These are phyloP conservation scores for Sclerodermus sp. DNA, from an alignment of 2,888 invertebrate genomes.

Conservation along the genomic window DNA sequence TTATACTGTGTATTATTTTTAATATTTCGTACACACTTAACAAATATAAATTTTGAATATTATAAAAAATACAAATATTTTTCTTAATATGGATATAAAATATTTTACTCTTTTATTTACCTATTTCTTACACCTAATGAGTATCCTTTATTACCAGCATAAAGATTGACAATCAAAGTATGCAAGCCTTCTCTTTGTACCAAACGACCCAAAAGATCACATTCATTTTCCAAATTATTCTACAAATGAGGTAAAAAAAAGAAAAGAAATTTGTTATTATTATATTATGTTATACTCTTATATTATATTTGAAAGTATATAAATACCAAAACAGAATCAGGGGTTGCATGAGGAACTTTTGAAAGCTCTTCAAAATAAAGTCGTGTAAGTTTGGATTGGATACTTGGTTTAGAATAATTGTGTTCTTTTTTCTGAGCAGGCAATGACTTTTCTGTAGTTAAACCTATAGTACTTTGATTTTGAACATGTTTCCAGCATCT, in stretches of 20 bases:
- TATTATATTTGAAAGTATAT: not conserved
- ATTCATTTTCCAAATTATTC: slow-evolving; percentile 56
- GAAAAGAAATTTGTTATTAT: slow-evolving; percentile 4
- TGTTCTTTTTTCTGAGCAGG: slow-evolving; percentile 45
- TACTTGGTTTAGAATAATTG: slow-evolving; percentile 49
- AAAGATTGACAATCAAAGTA: slow-evolving; percentile 86
- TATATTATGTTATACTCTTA: not conserved
- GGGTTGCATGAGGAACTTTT: slow-evolving; percentile 53
- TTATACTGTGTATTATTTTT: not conserved
- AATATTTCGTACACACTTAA: not conserved
- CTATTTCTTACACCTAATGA: slow-evolving; percentile 69
- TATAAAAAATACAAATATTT: not conserved
- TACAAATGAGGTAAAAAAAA: slow-evolving; percentile 17
- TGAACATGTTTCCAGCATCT: slow-evolving; percentile 39
- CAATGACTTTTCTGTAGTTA: slow-evolving; percentile 38
- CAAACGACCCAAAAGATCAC: slow-evolving; percentile 76
- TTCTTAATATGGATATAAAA: not conserved
- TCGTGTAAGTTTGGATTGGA: slow-evolving; percentile 53
- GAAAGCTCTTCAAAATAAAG: slow-evolving; percentile 54
- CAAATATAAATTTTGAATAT: not conserved
- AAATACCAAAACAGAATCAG: slow-evolving; percentile 53
- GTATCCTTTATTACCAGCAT: slow-evolving; percentile 91
- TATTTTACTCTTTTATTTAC: slow-evolving; percentile 57
- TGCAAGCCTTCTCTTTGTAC: slow-evolving; percentile 84
- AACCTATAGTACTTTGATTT: slow-evolving; percentile 33